These are phyloP conservation scores for Lycopodina hypogea DNA, from an alignment of 37 sponge, comb jelly and placozoan genomes.

Conservation along the genomic window DNA sequence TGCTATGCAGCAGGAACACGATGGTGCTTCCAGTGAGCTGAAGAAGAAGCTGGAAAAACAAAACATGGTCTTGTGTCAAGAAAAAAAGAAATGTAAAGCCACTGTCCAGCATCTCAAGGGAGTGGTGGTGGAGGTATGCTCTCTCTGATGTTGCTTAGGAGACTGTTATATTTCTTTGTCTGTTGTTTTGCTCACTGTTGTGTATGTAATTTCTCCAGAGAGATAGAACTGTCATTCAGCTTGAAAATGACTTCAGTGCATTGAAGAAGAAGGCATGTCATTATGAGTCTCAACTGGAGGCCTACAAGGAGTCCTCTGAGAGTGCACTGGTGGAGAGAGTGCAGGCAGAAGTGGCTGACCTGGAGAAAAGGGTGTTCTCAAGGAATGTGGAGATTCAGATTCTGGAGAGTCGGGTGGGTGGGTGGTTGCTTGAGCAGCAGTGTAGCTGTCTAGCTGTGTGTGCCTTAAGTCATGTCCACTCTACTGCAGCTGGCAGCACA, in stretches of 20 bases:
- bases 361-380: background rate
- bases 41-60: background rate
- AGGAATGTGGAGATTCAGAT: slow-evolving; percentile 7
- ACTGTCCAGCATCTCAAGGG: no score
- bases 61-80: no score
- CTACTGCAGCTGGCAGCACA: background rate
- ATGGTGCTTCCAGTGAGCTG: background rate
- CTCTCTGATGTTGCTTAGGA: no score
- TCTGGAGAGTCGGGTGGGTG: background rate
- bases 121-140: no score
- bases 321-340: background rate
- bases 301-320: background rate
- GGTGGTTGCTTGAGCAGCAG: no score
- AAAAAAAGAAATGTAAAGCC: no score
- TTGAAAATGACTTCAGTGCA: background rate
- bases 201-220: background rate
- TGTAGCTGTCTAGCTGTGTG: no score
- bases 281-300: slow-evolving; percentile 7
- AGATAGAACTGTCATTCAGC: slow-evolving; percentile 6
- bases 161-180: no score
- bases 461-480: background rate
- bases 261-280: slow-evolving; percentile 1
- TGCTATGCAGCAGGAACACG: background rate
- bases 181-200: background rate
- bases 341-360: background rate